A percentile compares a stretch with the other conserved stretches of the same genome.
phyloP scores from a whole-genome alignment of 2,888 invertebrate genomes.

The Asteroscopus sphinx region DNA sequence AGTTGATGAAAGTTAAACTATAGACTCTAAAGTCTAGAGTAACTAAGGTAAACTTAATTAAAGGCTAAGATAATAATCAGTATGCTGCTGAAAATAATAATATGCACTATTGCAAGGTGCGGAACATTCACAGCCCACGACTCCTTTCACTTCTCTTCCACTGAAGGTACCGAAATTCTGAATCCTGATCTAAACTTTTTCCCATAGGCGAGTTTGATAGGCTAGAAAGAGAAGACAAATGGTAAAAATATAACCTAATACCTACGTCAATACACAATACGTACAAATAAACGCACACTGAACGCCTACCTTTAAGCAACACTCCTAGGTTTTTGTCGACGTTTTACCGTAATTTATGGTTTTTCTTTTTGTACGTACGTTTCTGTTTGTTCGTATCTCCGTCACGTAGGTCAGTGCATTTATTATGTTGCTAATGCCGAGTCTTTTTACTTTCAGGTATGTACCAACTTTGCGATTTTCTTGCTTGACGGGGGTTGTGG shows the following conservation, averaged over 20 bases:
- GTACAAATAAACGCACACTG: constrained; percentile 46
- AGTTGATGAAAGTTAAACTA: no score
- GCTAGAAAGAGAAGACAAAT: no score
- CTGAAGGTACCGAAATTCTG: no score
- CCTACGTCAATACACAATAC: constrained; percentile 18
- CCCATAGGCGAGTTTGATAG: no score
- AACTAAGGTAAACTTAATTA: no score
- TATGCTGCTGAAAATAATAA: no score
- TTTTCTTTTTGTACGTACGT: constrained; percentile 76
- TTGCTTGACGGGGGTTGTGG: constrained; percentile 35
- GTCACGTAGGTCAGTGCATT: constrained; percentile 73
- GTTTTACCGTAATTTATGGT: constrained; percentile 85
- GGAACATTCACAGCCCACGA: no score
- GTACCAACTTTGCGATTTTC: constrained; percentile 41
- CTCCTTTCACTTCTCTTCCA: no score
- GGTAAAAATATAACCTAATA: neutral
- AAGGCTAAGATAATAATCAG: no score
- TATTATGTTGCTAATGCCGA: constrained; percentile 62
- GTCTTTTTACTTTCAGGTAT: constrained; percentile 62
- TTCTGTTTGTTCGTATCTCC: constrained; percentile 69
- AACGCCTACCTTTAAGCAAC: constrained; percentile 64
- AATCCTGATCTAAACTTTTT: no score
- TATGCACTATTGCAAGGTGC: no score
- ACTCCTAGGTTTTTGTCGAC: constrained; percentile 74
- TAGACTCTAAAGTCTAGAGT: no score